phyloP scores from a whole-genome alignment of 2,113 vertebrate genomes.

The Collichthys lucidus region DNA sequence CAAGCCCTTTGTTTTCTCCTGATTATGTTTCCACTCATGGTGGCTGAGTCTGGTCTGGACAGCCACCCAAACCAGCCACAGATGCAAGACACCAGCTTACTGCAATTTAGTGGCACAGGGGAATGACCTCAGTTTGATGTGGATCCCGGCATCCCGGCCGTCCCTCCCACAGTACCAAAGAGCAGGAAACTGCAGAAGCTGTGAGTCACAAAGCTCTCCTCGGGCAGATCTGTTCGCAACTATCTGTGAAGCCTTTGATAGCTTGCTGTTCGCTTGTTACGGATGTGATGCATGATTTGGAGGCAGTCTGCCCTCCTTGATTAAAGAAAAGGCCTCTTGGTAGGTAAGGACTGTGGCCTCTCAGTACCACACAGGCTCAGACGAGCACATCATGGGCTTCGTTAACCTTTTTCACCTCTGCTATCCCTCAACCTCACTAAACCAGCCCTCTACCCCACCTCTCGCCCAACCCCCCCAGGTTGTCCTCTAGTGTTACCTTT shows the following conservation, averaged over 20 bases:
- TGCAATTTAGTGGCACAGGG: constrained; percentile 70
- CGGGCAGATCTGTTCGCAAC: constrained; percentile 74
- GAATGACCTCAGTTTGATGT: constrained; percentile 75
- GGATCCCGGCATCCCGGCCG: constrained; percentile 25
- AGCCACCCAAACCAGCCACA: constrained; percentile 69
- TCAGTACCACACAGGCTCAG: constrained; percentile 72
- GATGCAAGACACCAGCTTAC: constrained; percentile 63
- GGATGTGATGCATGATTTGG: constrained; percentile 83
- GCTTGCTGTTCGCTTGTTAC: constrained; percentile 70
- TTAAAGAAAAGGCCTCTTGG: constrained; percentile 80
- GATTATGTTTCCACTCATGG: constrained; percentile 60
- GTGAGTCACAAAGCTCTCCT: constrained; percentile 77
- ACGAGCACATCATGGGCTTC: constrained; percentile 61
- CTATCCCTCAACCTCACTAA: constrained; percentile 58
- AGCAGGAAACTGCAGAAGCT: constrained; percentile 77
- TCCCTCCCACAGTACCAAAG: constrained; percentile 56
- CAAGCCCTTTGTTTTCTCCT: constrained; percentile 48
- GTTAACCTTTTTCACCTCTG: constrained; percentile 82
- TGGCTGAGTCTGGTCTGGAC: constrained; percentile 62
- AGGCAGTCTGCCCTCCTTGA: constrained; percentile 76
- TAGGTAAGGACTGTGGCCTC: constrained; percentile 56
- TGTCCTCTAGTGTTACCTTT: constrained; percentile 60
- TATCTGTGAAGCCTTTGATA: constrained; percentile 81
- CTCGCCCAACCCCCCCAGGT: constrained; percentile 44
- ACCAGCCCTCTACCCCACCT: constrained; percentile 12